A percentile compares a stretch with the other conserved stretches of the same genome.
Conservation (phyloP, 2,888 invertebrate species). For the Ectemnius cavifrons region DNA sequence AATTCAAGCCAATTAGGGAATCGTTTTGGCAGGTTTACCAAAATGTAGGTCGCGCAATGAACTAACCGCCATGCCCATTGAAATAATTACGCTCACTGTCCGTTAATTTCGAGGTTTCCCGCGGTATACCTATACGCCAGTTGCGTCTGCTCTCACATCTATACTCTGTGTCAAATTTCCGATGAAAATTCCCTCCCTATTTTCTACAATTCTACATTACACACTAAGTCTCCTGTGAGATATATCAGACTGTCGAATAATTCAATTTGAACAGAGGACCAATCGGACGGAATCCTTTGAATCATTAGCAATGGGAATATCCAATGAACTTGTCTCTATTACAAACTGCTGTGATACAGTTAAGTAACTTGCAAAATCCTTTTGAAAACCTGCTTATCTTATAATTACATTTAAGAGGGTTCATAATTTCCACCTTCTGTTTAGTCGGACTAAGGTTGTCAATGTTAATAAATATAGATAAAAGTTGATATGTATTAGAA, state of each 20-base stretch:
- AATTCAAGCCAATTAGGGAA: conserved; percentile 51
- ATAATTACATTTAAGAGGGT: neutral
- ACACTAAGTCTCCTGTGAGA: too few species aligned
- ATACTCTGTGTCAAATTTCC: too few species aligned
- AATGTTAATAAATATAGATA: too few species aligned
- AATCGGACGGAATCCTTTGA: neutral
- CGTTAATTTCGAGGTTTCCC: conserved; percentile 74
- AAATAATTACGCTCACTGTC: conserved; percentile 75
- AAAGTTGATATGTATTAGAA: too few species aligned
- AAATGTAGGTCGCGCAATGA: conserved; percentile 65
- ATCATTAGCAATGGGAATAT: neutral
- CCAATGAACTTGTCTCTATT: too few species aligned
- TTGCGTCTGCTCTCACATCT: conserved; percentile 35
- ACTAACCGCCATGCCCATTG: conserved; percentile 68
- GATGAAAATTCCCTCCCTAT: too few species aligned
- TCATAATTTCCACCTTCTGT: too few species aligned
- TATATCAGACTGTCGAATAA: too few species aligned
- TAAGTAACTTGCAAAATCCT: neutral
- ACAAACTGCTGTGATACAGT: neutral
- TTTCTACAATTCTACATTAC: too few species aligned
- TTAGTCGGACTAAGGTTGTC: too few species aligned
- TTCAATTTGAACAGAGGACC: too few species aligned
- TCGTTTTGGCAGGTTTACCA: conserved; percentile 43
- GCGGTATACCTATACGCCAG: conserved; percentile 54
- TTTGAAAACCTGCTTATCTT: too few species aligned